Base-by-base conservation (phyloP, 2,113 vertebrate species). In the Mionectes macconnelli region DNA sequence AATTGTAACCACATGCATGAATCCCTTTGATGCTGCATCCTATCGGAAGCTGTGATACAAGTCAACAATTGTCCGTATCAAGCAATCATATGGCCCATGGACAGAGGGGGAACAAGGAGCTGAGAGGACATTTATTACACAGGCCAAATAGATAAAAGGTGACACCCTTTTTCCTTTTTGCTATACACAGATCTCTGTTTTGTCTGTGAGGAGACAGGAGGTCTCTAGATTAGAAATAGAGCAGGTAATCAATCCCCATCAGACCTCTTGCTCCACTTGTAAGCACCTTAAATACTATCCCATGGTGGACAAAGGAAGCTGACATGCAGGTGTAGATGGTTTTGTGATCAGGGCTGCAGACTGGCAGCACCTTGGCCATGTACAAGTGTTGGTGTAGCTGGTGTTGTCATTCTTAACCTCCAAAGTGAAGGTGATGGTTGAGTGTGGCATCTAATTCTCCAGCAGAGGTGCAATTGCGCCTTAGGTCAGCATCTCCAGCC, bases 1-100 rank as follows among this genome's bases (percentile, higher is more conserved):
- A 94, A 97, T 95, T 93, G 66, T 52, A 87, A 94, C 81, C 95
- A 97, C 77, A 33, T 95, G 89, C 45, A 21, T 0, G 23, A 49
- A 35, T 28, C 77, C 77, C 84, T 97, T 94, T 94, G 93, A 89
- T 94, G 77, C 81, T 56, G 56, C 53, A 45, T 82, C 52, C 0
- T 25, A 21, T 95, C 5, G 4, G 89, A 95, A 94, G 84, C 84
- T 67, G 93, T 77, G 83, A 76, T 77, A 90, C 72, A 84, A 44
- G 83, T 67, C 55, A 93, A 70, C 52, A 72, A 52, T 70, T 40
- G 53, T 44, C 59, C 4, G 0, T 33, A n/a, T 4, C 7, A 22
- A 77, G 53, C 64, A 42, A 8, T 21, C 31, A 50, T 59, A 31
- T 37, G 76, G 59, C 25, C 49, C 63, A 10, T 0, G 12, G 72